These are phyloP conservation scores for Thripadectes ignobilis DNA, from an alignment of 2,797 vertebrate genomes.

Conservation along the genomic window DNA sequence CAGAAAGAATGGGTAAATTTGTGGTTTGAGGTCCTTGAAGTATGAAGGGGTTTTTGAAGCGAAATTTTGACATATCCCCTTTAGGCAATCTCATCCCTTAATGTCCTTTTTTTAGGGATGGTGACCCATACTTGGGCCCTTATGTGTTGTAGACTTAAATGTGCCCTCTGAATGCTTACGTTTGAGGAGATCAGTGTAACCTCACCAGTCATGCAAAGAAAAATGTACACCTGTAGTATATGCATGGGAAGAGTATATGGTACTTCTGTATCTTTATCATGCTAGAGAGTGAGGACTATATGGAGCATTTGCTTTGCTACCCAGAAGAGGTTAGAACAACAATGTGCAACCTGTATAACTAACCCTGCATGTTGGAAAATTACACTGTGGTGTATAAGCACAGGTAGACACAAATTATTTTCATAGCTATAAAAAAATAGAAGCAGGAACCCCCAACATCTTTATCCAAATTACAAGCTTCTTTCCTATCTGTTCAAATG, in stretches of 20 bases:
- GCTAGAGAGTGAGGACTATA: neutral
- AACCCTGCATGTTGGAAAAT: neutral
- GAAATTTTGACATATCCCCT: neutral
- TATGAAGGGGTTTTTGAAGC: neutral
- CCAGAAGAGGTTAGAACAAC: neutral
- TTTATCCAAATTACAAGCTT: neutral
- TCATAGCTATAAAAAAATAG: neutral
- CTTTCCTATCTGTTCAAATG: neutral
- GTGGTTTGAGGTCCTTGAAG: neutral
- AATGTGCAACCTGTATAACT: neutral
- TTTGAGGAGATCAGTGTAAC: neutral
- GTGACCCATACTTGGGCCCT: neutral
- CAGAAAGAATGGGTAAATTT: neutral
- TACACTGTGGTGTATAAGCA: neutral
- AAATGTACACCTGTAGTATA: neutral
- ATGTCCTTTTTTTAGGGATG: neutral
- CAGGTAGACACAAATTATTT: neutral
- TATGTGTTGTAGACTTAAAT: neutral
- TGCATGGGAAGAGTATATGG: rapidly evolving
- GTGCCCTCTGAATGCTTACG: neutral
- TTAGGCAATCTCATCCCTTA: neutral
- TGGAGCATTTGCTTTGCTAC: neutral
- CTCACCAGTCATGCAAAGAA: neutral
- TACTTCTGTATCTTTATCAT: neutral
- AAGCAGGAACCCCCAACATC: neutral